Evolutionary conservation across 2,797 vertebrate genomes (phyloP), one percentile per base, ranked within the genome.

Genomic region (Anabacerthia variegaticeps): DNA sequence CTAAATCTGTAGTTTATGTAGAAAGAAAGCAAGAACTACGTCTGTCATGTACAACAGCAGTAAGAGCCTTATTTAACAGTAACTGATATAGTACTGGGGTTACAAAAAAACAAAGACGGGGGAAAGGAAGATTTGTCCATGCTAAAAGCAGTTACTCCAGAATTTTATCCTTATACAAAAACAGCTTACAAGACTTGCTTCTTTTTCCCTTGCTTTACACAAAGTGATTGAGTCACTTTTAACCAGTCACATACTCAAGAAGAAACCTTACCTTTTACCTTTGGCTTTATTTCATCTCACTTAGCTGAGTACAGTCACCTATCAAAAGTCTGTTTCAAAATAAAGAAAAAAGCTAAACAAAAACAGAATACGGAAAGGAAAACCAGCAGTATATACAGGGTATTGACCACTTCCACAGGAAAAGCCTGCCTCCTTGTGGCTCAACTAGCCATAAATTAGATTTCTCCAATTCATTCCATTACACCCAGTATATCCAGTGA

Each of bases 341-440:
- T 13, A 68, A 59, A 37, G 12, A 24, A 27, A 66, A 65, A 26
- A 34, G 8, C 10, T 19, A 32, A 52, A 34, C 28, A 22, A 39
- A 72, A 36, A 7, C 12, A 54, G 34, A 84, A 27, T 8, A 39
- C 3, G 2, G 26, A 65, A 24, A 62, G 16, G 24, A 67, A 92
- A 92, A 46, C 16, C 1, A 88, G 26, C 30, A 61, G 37, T 78
- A 6, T 1, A 13, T 6, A 41, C 30, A 66, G 49, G 46, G 46
- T 12, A 59, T 43, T 19, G 82, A 56, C 19, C n/a, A 69, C 75
- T 95, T 95, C 62, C 15, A 72, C 48, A 93, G 91, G 85, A 82
- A 80, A 58, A 91, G 89, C 41, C 88, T 95, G 95, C 94, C 93
- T 96, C 94, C 94, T 71, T 92, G 95, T 91, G 95, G 96, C 78